Base-by-base conservation (phyloP, 2,113 vertebrate species). In the Hassar affinis region DNA sequence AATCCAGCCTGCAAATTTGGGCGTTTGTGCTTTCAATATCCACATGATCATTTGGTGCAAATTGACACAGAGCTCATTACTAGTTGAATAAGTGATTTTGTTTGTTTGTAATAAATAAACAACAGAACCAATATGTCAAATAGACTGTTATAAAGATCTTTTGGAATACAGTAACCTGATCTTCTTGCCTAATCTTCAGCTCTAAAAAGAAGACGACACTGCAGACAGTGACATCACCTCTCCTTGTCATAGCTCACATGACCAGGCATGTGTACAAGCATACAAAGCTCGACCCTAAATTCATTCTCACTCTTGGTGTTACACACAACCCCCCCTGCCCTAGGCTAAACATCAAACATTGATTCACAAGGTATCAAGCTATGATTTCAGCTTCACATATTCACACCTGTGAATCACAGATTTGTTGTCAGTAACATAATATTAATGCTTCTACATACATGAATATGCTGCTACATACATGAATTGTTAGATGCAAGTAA, bases 211-310 rank as follows among this genome's bases (percentile, higher is more conserved):
- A 72, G 51, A 22, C 38, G 1, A 35, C 11, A 47, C 56, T 76
- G 54, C 42, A 83, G 47, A 76, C 81, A 71, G 30, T 64, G 81
- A 59, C 42, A 61, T 76, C 74, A 74, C 9, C 18, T 77, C 74
- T 77, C 74, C 3, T 59, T 82, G 54, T 30, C 14, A 33, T 10
- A 20, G 42, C 71, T 83, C 71, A 76, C 71, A 76, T 76, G 71
- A 83, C 56, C 57, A 45, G 64, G 64, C 56, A 82, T 82, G 81
- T 82, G 81, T 45, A 35, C 71, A 18, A 49, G 71, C 81, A 76
- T 83, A 62, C 45, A 83, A 51, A 51, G 20, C 72, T 52, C 64
- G 71, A 49, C 3, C 57, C 20, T 11, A 42, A 75, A 61, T 51
- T 61, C 69, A 33, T 49, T 74, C 42, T 35, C 56, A 76, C 42